These are phyloP conservation scores for Anorthoa munda DNA, from an alignment of 2,888 invertebrate genomes.

Conservation along the genomic window DNA sequence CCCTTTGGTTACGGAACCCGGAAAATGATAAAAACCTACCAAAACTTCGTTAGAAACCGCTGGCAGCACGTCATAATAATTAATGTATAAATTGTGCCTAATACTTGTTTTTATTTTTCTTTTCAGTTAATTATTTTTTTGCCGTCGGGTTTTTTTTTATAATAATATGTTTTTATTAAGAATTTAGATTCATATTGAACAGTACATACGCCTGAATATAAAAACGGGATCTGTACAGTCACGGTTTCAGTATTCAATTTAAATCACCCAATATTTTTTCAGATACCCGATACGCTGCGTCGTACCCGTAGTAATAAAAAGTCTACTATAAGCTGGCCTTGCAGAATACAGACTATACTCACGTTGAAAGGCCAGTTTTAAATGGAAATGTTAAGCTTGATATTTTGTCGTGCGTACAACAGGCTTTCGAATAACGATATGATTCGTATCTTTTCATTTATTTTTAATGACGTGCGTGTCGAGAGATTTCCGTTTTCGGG, in stretches of 20 bases:
- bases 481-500: neutral
- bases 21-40: too few species aligned
- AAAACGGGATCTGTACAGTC: too few species aligned
- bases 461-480: conserved; percentile 56
- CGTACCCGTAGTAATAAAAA: neutral
- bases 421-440: conserved; percentile 19
- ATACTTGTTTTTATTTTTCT: too few species aligned
- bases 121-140: too few species aligned
- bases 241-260: neutral
- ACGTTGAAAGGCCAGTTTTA: too few species aligned
- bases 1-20: too few species aligned
- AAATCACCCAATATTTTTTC: neutral
- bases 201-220: neutral
- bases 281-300: too few species aligned
- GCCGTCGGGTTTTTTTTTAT: too few species aligned
- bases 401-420: neutral
- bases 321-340: neutral
- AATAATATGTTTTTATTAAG: too few species aligned
- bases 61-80: too few species aligned
- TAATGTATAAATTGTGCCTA: too few species aligned
- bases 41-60: too few species aligned
- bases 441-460: conserved; percentile 46
- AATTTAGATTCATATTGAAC: neutral
- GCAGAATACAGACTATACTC: neutral
- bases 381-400: neutral